phyloP scores from a whole-genome alignment of 2,113 vertebrate genomes.

The Carassius auratus region DNA sequence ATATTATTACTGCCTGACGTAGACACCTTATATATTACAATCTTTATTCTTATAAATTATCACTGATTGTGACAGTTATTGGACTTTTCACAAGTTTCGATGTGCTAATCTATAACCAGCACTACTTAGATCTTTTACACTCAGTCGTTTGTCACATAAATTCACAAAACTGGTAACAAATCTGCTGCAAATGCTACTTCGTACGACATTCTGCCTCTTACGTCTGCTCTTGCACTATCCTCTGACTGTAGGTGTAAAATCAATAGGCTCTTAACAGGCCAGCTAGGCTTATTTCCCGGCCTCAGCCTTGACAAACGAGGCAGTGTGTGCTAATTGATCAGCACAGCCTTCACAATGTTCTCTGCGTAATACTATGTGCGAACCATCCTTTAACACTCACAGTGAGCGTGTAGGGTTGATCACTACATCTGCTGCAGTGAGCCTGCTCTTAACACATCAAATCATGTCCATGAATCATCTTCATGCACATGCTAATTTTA shows the following conservation, averaged over 20 bases:
- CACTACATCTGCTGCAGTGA: not conserved
- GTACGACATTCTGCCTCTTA: not conserved
- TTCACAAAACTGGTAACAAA: not conserved
- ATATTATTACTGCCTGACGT: not conserved
- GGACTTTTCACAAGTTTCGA: not conserved
- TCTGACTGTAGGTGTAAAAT: constrained; percentile 42
- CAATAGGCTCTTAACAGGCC: constrained; percentile 43
- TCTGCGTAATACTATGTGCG: not conserved
- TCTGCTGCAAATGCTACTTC: constrained; percentile 1
- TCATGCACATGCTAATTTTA: constrained; percentile 31
- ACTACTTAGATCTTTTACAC: not conserved
- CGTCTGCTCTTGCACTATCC: not conserved
- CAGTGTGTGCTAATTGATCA: constrained; percentile 40
- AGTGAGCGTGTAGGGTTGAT: constrained; percentile 15
- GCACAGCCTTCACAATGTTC: constrained; percentile 26
- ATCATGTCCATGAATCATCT: constrained; percentile 31
- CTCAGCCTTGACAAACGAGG: constrained; percentile 38
- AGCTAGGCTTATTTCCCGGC: constrained; percentile 44
- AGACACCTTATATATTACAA: not conserved
- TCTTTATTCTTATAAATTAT: not conserved
- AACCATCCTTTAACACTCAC: constrained; percentile 17
- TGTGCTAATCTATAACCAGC: not conserved
- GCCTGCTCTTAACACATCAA: constrained; percentile 10
- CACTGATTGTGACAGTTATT: not conserved
- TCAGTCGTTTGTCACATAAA: constrained; percentile 22